phyloP scores from a whole-genome alignment of 1,140 invertebrate genomes.

The Tetragonula clypearis region DNA sequence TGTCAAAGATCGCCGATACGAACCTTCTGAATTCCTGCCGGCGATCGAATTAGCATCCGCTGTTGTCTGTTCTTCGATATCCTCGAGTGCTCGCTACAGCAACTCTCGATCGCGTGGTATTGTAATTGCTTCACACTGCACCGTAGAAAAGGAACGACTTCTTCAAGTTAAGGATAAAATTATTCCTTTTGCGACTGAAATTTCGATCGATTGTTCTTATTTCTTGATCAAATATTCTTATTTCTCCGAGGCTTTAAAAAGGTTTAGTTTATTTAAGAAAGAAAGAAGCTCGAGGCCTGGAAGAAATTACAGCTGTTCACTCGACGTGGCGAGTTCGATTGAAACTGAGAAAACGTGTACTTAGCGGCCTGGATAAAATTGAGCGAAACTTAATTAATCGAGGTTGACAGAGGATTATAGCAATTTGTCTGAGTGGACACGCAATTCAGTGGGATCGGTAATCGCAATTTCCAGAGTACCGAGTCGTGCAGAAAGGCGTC shows the following conservation, averaged over 20 bases:
- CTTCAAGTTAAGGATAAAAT: no score
- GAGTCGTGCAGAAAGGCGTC: constrained; percentile 77
- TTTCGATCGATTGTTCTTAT: no score
- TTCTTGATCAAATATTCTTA: no score
- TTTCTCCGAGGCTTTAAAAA: no score
- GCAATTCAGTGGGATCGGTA: not conserved
- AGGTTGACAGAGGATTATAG: not conserved
- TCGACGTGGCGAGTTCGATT: not conserved
- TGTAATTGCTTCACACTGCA: not conserved
- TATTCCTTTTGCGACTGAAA: no score
- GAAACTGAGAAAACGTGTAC: not conserved
- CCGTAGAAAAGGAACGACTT: no score
- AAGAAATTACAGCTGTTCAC: not conserved
- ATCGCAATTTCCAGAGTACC: constrained; percentile 54
- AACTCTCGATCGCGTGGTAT: not conserved
- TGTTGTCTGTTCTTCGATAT: not conserved
- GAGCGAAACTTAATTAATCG: not conserved
- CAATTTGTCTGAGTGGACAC: not conserved
- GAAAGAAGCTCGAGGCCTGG: not conserved
- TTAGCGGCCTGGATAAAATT: not conserved
- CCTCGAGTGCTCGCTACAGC: not conserved
- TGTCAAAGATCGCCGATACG: constrained; percentile 19
- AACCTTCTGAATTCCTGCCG: not conserved
- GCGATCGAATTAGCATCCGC: constrained; percentile 10
- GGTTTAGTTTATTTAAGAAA: no score